Conservation (phyloP, 2,888 invertebrate genomes). For the Smittia aterrima region DNA sequence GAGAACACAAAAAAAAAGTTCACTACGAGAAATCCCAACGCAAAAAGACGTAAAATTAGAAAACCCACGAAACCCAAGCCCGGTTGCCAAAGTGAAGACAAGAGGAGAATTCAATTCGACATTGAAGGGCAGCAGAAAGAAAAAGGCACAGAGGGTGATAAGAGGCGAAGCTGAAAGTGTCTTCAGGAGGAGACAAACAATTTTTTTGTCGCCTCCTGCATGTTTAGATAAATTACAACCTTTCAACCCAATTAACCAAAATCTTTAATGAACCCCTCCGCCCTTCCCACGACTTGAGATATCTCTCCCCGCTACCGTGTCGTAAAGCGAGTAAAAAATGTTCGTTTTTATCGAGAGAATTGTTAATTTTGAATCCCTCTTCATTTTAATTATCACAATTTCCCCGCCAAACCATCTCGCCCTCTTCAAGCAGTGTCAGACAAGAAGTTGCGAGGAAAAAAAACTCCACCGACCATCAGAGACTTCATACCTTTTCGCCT, state of each 20-base stretch:
- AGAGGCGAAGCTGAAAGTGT: not conserved
- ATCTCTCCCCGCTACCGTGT: not conserved
- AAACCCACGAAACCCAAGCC: slow-evolving; percentile 21
- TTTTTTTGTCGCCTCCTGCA: slow-evolving; percentile 11
- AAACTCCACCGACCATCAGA: not conserved
- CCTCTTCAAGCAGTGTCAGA: not conserved
- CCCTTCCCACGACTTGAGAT: not conserved
- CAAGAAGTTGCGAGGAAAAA: not conserved
- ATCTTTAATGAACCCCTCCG: slow-evolving; percentile 46
- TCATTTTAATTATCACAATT: slow-evolving; percentile 42
- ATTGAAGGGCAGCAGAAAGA: too few species aligned
- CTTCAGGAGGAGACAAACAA: not conserved
- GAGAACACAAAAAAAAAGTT: not conserved
- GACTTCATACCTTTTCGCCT: slow-evolving; percentile 12
- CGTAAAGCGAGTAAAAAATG: slow-evolving; percentile 7
- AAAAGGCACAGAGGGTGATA: not conserved
- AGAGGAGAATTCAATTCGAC: slow-evolving; percentile 1
- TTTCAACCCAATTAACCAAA: slow-evolving; percentile 45
- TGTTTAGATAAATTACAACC: slow-evolving; percentile 41
- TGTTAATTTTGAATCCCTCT: slow-evolving; percentile 41
- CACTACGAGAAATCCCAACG: slow-evolving; percentile 7
- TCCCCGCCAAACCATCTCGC: slow-evolving; percentile 28
- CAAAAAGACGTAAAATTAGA: slow-evolving; percentile 20
- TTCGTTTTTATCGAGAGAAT: not conserved
- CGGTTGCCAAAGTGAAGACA: slow-evolving; percentile 25